Evolutionary conservation across 37 sponge, comb jelly and placozoan species (phyloP), one percentile per base, ranked within the genome.

Genomic region (Diacarnus erythraeanus): DNA sequence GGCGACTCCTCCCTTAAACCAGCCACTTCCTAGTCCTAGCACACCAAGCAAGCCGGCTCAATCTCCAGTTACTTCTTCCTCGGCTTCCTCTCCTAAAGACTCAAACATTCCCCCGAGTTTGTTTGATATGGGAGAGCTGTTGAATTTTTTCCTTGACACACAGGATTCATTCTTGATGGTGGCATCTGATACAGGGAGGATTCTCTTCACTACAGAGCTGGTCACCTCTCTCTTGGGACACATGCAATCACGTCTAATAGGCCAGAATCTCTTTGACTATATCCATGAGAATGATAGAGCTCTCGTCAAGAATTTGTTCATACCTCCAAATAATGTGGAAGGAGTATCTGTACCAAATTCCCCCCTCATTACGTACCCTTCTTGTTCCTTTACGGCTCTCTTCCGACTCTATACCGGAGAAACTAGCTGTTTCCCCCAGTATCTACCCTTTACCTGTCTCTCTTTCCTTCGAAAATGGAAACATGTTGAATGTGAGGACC

Each of bases 151-250:
- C n/a, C 64, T 86, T 17, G 71, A 86, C 20, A 33, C 87, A 25
- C 51, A 74, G 34, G 68, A 79, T 57, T 34, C 78, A 1, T 91
- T 91, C 38, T 41, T 86, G 61, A 74, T 91, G 25, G 69, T 91
- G 58, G 42, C 85, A 1, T 81, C 81, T 5, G 79, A 83, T 35
- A 61, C 67, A 34, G 91, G 91, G 0, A 81, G 75, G 40, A 83
- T 91, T 31, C 61, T 91, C 23, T 85, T 75, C 80, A 37, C 80
- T 12, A 86, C 87, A 5, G 79, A 86, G 36, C 74, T 77, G 18
- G 34, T 82, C 33, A 74, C 84, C 0, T 86, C 87, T 8, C 59
- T 66, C 8, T 74, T 86, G 42, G 91, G 91, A 1, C 63, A 78
- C 87, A 56, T 69, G 54, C 83, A 83, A 37, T 54, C 73, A 2